phyloP scores from a whole-genome alignment of 53 echinoderm and acorn worm species.

The Holothuria leucospilota region DNA sequence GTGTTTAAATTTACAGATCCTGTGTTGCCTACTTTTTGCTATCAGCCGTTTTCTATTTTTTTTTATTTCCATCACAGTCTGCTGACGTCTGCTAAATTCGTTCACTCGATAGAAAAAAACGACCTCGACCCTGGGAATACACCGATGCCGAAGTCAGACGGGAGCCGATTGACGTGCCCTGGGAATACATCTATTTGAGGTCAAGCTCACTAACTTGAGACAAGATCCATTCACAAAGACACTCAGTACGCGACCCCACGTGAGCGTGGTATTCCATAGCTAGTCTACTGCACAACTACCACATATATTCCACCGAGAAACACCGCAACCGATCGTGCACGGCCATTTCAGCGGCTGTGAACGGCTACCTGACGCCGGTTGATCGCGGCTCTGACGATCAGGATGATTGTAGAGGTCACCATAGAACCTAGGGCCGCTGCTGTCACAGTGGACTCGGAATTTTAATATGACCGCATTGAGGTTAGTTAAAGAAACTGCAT shows the following conservation, averaged over 20 bases:
- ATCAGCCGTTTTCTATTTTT: background rate
- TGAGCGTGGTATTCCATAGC: slow-evolving; percentile 9
- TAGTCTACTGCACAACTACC: background rate
- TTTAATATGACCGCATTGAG: no score
- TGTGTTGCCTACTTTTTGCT: background rate
- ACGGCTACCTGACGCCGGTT: background rate
- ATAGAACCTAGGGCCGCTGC: no score
- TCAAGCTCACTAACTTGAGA: slow-evolving; percentile 24
- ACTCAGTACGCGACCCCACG: slow-evolving; percentile 9
- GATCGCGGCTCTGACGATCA: no score
- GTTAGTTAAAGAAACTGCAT: no score
- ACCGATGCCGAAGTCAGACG: background rate
- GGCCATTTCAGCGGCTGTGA: background rate
- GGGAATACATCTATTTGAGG: slow-evolving; percentile 10
- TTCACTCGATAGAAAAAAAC: background rate
- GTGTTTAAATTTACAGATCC: background rate
- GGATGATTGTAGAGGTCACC: no score
- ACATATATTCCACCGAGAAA: background rate
- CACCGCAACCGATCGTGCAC: background rate
- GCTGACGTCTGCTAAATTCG: slow-evolving; percentile 38
- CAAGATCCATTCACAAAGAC: slow-evolving; percentile 28
- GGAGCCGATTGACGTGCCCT: slow-evolving; percentile 10
- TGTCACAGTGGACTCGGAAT: no score
- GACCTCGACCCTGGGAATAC: slow-evolving; percentile 42
- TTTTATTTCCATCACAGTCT: background rate